Evolutionary conservation across 2,113 vertebrate species (phyloP).

Genomic region (Gymnocephalus cernua): DNA sequence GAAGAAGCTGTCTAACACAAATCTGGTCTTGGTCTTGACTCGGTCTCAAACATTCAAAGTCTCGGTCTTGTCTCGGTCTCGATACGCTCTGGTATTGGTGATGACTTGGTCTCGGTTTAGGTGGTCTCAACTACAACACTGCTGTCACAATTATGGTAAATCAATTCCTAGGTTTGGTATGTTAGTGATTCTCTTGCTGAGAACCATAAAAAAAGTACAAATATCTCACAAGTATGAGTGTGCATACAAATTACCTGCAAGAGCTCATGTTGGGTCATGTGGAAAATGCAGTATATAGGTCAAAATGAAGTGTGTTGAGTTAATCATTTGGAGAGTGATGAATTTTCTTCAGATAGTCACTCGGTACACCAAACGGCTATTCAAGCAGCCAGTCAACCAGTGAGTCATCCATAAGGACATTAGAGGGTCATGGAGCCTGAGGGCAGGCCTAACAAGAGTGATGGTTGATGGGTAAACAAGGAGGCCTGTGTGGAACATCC

Average conservation of each 20-base stretch:
- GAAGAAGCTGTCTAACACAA: no score
- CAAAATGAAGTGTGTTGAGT: conserved; percentile 3
- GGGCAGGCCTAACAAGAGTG: conserved; percentile 22
- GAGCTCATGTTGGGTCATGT: background rate
- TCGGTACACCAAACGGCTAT: background rate
- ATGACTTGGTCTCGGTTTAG: no score
- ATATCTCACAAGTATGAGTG: background rate
- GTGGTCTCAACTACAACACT: no score
- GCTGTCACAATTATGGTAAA: no score
- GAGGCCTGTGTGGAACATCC: conserved; percentile 23
- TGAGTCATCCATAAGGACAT: conserved; percentile 31
- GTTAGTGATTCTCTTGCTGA: no score
- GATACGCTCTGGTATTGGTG: no score
- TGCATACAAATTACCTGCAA: conserved; percentile 21
- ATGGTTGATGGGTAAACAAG: conserved; percentile 58
- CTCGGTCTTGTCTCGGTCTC: no score
- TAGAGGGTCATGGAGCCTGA: conserved; percentile 39
- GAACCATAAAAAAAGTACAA: no score
- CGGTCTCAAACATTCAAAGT: no score
- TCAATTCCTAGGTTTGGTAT: no score
- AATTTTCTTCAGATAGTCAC: conserved; percentile 15
- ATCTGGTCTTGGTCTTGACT: no score
- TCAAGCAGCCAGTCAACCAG: conserved; percentile 28
- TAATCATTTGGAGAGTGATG: conserved; percentile 24
- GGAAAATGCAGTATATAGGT: background rate